phyloP scores from a whole-genome alignment of 1,140 invertebrate genomes.

The Dufourea novaeangliae region DNA sequence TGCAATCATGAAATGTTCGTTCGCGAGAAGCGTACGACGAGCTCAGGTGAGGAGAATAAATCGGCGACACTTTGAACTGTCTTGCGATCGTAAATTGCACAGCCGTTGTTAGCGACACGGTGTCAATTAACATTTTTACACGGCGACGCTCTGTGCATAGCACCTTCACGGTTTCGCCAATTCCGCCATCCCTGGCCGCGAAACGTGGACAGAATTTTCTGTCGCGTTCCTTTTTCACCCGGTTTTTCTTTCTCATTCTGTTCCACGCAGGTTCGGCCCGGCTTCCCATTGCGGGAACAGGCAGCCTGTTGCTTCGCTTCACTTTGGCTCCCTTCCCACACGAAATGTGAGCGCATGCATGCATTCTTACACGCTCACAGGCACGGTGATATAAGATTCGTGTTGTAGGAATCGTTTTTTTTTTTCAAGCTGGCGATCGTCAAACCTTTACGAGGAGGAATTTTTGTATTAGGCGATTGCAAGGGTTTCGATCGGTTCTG shows the following conservation, averaged over 20 bases:
- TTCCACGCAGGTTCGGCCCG: constrained; percentile 27
- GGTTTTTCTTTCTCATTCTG: constrained; percentile 12
- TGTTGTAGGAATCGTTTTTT: background rate
- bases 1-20: constrained; percentile 12
- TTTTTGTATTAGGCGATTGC: background rate
- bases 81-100: background rate
- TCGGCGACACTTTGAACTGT: background rate
- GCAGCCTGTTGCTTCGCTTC: constrained; percentile 69
- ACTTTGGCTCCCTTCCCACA: constrained; percentile 66
- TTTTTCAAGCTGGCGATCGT: background rate
- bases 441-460: background rate
- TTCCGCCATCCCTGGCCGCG: background rate
- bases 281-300: constrained; percentile 44
- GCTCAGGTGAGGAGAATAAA: background rate
- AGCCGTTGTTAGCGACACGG: background rate
- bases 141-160: constrained; percentile 1
- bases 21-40: background rate
- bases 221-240: background rate
- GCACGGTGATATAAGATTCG: background rate
- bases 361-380: background rate
- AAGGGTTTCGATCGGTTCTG: no score
- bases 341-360: constrained; percentile 49
- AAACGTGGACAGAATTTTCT: constrained; percentile 22
- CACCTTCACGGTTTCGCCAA: background rate
- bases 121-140: background rate